phyloP scores from a whole-genome alignment of 2,797 vertebrate genomes.

The Vultur gryphus region DNA sequence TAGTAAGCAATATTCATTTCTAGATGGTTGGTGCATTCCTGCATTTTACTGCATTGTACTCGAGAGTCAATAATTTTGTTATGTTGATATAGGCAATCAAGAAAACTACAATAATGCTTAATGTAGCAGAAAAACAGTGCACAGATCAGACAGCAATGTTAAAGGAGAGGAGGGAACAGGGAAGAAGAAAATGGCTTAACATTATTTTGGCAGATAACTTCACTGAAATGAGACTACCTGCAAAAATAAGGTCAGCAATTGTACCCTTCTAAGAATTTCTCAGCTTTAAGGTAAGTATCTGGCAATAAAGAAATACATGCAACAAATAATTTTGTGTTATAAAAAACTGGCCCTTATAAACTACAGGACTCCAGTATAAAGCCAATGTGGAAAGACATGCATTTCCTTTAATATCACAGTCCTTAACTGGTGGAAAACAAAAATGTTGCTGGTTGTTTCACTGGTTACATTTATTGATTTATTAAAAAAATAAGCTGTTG shows the following conservation, averaged over 20 bases:
- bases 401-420: neutral
- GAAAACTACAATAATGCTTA: constrained; percentile 30
- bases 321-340: neutral
- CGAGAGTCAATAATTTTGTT: constrained; percentile 6
- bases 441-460: neutral
- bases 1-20: neutral
- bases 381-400: neutral
- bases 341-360: neutral
- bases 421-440: neutral
- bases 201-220: constrained; percentile 8
- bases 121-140: constrained; percentile 33
- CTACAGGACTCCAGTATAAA: neutral
- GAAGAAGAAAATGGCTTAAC: neutral
- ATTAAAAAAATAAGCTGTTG: neutral
- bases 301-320: neutral
- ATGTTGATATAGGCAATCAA: constrained; percentile 55
- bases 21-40: neutral
- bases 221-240: neutral
- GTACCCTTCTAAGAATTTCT: neutral
- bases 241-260: neutral
- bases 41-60: neutral
- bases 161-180: neutral
- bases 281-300: neutral
- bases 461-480: neutral
- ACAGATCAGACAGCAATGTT: neutral